Conservation (phyloP, 2,113 vertebrate species). For the Halcyon malimbica region DNA sequence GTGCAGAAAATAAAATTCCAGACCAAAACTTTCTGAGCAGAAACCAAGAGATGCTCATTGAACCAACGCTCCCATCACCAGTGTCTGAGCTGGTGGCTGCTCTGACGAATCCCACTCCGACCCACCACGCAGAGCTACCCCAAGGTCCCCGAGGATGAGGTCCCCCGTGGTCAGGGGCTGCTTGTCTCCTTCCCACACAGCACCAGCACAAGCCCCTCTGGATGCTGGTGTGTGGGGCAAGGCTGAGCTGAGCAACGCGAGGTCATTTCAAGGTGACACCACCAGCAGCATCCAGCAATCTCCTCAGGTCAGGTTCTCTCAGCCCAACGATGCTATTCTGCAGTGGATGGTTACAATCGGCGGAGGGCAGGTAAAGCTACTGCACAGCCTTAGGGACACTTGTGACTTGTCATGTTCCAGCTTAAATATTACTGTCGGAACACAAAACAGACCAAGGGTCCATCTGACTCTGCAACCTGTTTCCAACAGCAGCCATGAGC, state of each 20-base stretch:
- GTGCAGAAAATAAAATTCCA: conserved; percentile 25
- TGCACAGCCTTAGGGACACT: rapidly evolving
- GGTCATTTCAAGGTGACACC: not conserved
- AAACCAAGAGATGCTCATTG: not conserved
- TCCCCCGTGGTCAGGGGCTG: rapidly evolving
- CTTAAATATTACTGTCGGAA: not conserved
- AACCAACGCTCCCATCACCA: not conserved
- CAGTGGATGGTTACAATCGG: rapidly evolving
- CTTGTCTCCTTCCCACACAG: not conserved
- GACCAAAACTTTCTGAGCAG: not conserved
- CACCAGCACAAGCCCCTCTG: not conserved
- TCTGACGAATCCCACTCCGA: not conserved
- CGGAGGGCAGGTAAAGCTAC: not conserved
- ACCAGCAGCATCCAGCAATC: not conserved
- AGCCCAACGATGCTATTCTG: rapidly evolving
- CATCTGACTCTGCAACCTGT: not conserved
- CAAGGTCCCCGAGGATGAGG: not conserved
- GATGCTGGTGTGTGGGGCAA: not conserved
- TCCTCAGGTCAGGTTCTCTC: rapidly evolving
- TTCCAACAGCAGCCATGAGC: rapidly evolving
- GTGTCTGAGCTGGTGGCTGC: not conserved
- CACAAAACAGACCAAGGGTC: not conserved
- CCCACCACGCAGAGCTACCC: not conserved
- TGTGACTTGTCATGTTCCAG: not conserved
- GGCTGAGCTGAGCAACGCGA: not conserved